Percentiles rank a stretch among this genome's conserved stretches.
Evolutionary conservation across 2,797 vertebrate species (phyloP).

Genomic region (Lophotriccus pileatus): DNA sequence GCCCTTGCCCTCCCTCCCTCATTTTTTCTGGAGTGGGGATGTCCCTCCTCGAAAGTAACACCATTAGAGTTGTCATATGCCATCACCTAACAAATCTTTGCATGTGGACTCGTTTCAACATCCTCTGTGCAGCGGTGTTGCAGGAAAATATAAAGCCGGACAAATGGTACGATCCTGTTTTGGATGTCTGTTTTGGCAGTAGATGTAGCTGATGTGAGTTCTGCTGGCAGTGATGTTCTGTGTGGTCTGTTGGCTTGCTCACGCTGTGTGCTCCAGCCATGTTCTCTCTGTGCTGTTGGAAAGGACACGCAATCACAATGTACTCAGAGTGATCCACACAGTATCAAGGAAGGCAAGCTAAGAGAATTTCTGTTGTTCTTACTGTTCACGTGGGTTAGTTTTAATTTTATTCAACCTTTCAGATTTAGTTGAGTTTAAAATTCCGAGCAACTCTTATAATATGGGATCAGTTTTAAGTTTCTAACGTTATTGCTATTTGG

Average conservation of each 20-base stretch:
- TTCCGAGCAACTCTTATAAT: not conserved
- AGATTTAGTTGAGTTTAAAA: not conserved
- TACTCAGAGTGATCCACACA: not conserved
- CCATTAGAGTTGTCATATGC: fast-evolving
- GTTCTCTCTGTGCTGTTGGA: not conserved
- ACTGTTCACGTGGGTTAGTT: not conserved
- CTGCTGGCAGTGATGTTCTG: not conserved
- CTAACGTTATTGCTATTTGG: not conserved
- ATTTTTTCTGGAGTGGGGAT: fast-evolving
- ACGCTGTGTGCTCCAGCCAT: fast-evolving
- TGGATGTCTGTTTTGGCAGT: not conserved
- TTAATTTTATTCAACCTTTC: not conserved
- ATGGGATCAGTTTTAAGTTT: not conserved
- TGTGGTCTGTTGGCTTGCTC: not conserved
- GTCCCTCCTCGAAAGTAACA: not conserved
- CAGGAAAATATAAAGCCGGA: not conserved
- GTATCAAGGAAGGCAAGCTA: not conserved
- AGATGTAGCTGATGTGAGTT: not conserved
- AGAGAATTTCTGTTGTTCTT: not conserved
- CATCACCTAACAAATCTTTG: not conserved
- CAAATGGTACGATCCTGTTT: not conserved
- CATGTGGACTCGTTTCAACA: fast-evolving
- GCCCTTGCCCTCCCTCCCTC: not conserved
- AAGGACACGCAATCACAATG: not conserved
- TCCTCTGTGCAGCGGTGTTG: not conserved